Evolutionary conservation across 2,888 invertebrate species (phyloP).

Genomic region (Orchestes rusci): DNA sequence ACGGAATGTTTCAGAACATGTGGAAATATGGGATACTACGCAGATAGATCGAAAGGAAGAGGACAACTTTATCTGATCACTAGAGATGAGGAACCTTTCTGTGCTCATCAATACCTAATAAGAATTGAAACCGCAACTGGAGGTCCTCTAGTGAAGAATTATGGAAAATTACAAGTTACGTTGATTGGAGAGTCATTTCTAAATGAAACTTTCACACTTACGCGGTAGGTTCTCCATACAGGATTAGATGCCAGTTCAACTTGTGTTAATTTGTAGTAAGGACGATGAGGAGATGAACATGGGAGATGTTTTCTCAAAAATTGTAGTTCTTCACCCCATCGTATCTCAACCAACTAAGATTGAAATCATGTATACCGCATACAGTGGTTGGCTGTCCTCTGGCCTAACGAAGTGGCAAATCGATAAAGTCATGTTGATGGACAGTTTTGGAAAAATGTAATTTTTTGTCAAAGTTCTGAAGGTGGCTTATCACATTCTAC

Average conservation of each 20-base stretch:
- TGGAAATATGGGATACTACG: conserved; percentile 92
- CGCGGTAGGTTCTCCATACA: conserved; percentile 60
- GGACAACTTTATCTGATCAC: conserved; percentile 87
- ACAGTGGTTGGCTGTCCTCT: conserved; percentile 85
- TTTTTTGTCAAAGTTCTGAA: conserved; percentile 23
- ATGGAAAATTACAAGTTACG: conserved; percentile 72
- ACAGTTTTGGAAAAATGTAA: conserved; percentile 78
- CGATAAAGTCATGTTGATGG: conserved; percentile 74
- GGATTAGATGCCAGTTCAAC: no score
- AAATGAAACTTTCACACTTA: conserved; percentile 85
- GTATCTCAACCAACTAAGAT: conserved; percentile 65
- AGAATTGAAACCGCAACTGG: conserved; percentile 70
- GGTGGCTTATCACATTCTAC: no score
- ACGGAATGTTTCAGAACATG: no score
- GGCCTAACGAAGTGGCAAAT: conserved; percentile 73
- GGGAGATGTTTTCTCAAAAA: conserved; percentile 68
- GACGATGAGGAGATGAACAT: conserved; percentile 68
- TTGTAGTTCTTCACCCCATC: conserved; percentile 84
- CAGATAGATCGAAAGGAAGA: conserved; percentile 73
- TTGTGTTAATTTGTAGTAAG: conserved; percentile 56
- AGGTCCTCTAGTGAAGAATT: conserved; percentile 59
- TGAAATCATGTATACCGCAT: conserved; percentile 76
- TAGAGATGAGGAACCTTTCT: conserved; percentile 86
- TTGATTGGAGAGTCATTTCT: conserved; percentile 73
- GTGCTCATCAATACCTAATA: conserved; percentile 83